A percentile compares a stretch with the other conserved stretches of the same genome.
Conservation (phyloP, 1,140 invertebrate genomes). For the Zaprionus ghesquierei region DNA sequence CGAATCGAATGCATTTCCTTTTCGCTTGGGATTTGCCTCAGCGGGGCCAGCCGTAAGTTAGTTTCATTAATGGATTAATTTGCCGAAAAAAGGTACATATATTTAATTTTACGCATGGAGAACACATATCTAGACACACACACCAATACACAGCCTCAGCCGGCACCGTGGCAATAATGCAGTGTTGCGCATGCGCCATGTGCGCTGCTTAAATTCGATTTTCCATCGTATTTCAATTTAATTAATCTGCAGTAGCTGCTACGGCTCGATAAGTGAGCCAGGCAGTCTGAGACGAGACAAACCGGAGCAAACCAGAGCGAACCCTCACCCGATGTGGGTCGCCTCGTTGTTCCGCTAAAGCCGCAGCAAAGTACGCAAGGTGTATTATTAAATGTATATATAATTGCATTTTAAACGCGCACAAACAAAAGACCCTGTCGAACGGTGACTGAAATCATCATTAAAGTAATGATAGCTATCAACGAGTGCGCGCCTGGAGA, state of each 20-base stretch:
- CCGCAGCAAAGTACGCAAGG: constrained; percentile 44
- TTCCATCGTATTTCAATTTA: constrained; percentile 65
- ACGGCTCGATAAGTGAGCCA: constrained; percentile 32
- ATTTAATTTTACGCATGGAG: constrained; percentile 38
- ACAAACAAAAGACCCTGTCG: constrained; percentile 54
- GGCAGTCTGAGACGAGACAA: background rate
- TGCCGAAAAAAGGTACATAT: constrained; percentile 41
- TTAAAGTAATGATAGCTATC: constrained; percentile 71
- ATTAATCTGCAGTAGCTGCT: constrained; percentile 54
- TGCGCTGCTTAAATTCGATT: constrained; percentile 62
- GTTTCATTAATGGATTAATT: constrained; percentile 64
- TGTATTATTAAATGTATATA: constrained; percentile 50
- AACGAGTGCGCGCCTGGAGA: constrained; percentile 19
- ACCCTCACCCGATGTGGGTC: background rate
- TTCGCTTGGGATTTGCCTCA: background rate
- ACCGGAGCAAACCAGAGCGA: too few relatives aligned
- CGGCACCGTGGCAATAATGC: constrained; percentile 5
- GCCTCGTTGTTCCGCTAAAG: background rate
- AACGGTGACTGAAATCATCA: constrained; percentile 54
- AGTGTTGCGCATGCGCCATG: constrained; percentile 34
- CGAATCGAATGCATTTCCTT: too few relatives aligned
- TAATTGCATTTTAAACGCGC: constrained; percentile 67
- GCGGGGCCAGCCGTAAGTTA: background rate
- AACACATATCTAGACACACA: background rate
- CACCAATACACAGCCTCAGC: background rate